A percentile compares a stretch with the other conserved stretches of the same genome.
Evolutionary conservation across 53 echinoderm and acorn worm genomes (phyloP).

Genomic region (Patiria pectinifera): DNA sequence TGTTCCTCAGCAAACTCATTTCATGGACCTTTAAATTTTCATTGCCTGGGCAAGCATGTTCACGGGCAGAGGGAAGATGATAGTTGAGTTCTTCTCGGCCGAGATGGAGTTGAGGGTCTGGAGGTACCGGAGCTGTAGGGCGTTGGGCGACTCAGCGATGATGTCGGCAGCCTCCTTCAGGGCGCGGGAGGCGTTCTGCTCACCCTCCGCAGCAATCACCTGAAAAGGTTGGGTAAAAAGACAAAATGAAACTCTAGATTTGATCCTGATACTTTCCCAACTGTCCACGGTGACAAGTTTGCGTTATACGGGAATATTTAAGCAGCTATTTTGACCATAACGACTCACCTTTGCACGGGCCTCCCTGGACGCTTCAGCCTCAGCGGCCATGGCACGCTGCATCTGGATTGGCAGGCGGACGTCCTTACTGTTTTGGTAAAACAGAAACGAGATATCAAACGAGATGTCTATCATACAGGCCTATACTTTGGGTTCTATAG

Average conservation of each 20-base stretch:
- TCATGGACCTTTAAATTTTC: not conserved
- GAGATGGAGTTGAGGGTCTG: conserved; percentile 97
- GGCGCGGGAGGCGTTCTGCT: conserved; percentile 93
- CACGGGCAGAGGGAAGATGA: conserved; percentile 96
- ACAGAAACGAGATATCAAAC: not conserved
- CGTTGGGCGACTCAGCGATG: conserved; percentile 80
- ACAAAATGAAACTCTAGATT: not conserved
- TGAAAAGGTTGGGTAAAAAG: conserved; percentile 1
- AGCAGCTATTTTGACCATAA: not conserved
- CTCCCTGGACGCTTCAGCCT: conserved; percentile 92
- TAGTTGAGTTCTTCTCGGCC: conserved; percentile 97
- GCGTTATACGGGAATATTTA: not conserved
- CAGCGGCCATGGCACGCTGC: conserved; percentile 97
- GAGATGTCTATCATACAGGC: not conserved
- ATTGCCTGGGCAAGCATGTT: conserved; percentile 66
- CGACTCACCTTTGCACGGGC: conserved; percentile 87
- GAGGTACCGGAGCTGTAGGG: conserved; percentile 95
- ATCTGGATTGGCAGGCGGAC: conserved; percentile 90
- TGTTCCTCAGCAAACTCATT: too few relatives aligned
- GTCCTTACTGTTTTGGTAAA: conserved; percentile 74
- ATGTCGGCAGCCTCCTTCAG: conserved; percentile 96
- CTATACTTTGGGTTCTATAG: not conserved
- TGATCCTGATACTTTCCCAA: not conserved
- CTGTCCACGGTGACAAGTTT: too few relatives aligned
- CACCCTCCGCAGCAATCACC: conserved; percentile 98